Base-by-base conservation (phyloP, 2,113 vertebrate genomes). In the Festucalex cinctus region DNA sequence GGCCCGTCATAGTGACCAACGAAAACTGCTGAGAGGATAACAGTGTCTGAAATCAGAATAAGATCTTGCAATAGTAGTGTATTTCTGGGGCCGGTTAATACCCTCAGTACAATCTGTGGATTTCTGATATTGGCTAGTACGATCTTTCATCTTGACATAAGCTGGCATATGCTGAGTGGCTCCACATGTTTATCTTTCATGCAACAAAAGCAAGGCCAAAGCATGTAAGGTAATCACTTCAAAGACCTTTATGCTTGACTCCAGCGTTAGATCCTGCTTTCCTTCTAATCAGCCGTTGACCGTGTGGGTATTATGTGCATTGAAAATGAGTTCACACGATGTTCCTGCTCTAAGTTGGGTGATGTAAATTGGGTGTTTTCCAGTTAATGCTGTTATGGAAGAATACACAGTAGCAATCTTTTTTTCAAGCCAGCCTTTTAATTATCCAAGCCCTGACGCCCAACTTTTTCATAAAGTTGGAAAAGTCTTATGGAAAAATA, bases 81-180 rank as follows among this genome's bases (percentile, higher is more conserved):
- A 90, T 89, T 88, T 82, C 65, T 43, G 63, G 68, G 70, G 76
- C 75, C 68, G 68, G 76, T 79, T 88, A 88, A 90, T 88, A 85
- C 84, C 86, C 79, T 64, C 51, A 62, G 69, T 88, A 82, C 82
- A 88, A 85, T 86, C 86, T 87, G 86, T 24, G 48, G 72, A 63
- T 81, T 81, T 84, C 84, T 84, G 87, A 89, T 88, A 90, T 87
- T 85, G 84, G 80, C 77, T 79, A 70, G 83, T 82, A 86, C 85
- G 76, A 90, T 87, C 87, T 88, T 85, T 90, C 86, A 88, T 88
- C 88, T 88, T 85, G 88, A 88, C 85, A 83, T 88, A 89, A 90
- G 85, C 89, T 88, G 88, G 83, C 83, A 80, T 83, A 75, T 88
- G 89, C 89, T 90, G 88, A 90, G 85, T 85, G 75, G 74, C 76